Evolutionary conservation across 2,888 invertebrate genomes (phyloP), one percentile per base, ranked within the genome.

Genomic region (Cheilosia impressa): DNA sequence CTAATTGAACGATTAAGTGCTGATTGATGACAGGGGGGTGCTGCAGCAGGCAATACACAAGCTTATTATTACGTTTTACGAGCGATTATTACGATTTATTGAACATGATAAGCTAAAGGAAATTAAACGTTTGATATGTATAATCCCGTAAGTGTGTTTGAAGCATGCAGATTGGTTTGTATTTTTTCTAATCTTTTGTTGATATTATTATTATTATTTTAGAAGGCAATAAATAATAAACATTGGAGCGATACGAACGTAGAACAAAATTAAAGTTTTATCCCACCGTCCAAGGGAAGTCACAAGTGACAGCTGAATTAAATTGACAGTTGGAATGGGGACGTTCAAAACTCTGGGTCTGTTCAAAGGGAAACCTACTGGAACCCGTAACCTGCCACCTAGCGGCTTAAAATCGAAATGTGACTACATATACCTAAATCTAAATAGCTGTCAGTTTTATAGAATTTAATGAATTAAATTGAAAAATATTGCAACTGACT

Each of bases 41-140:
- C 6, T 19, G n/a, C 15, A 13, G 13, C 7, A 13, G 2, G 7
- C 19, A 24, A 53, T 22, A 41, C 24, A 50, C 47, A 47, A 50
- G 22, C 9, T 45, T 63, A 73, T 73, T 65, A 73, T 31, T 31
- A 50, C 63, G 27, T 68, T 52, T 60, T 55, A 77, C 22, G 10
- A 45, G 24, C 38, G 53, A 75, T 66, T 66, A 66, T 72, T 52
- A 63, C n/a, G 15, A 47, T 60, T 62, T 50, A 71, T 55, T 47
- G 27, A 9, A 43, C 65, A 69, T 60, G 73, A 75, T 65, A 71
- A 68, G 57, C 10, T 15, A n/a, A 17, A 24, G 27, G 19, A 47
- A 45, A 47, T 6, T 7, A 17, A 57, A 66, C 34, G 15, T 10
- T 22, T 19, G 19, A 13, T 13, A 22, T 52, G 5, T 52, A 5